Base-by-base conservation (phyloP, 1,140 invertebrate species). In the Stratiolaelaps scimitus region DNA sequence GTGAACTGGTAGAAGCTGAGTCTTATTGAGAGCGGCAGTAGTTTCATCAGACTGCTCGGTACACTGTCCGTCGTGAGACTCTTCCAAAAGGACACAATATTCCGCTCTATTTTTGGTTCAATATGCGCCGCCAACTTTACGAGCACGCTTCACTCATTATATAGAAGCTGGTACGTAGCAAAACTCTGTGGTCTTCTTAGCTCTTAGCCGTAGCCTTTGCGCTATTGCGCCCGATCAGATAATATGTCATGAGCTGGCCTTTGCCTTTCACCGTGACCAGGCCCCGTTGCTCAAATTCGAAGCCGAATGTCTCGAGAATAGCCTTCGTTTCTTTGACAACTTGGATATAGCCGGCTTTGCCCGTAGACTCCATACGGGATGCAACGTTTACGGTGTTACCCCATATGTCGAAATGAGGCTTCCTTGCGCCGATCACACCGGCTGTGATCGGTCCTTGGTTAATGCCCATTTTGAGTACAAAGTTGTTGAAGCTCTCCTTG, bases 311-410 rank as follows among this genome's bases (percentile, higher is more conserved):
- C 72, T 89, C 81, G 1, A 94, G 78, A 69, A 94, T 92, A 67
- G 83, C 79, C 69, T 85, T 85, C 0, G 90, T 94, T 74, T 94
- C 91, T 74, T 92, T 87, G 0, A 90, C 92, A 15, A 94, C 89
- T 89, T 92, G 70, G 71, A 96, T 92, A 69, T 85, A 88, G 7
- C 89, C 90, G 67, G 90, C 87, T 80, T 92, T 92, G 28, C 93
- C 92, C 0, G 92, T 95, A 73, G 88, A 92, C 74, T 96, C 92
- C 91, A 97, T 95, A 65, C 92, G 80, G 0, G 88, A 92, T 2
- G 92, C 91, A 0, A 95, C 90, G 74, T 96, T 96, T 0, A 95
- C 92, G 0, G 91, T 91, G 73, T 95, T 94, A 0, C 91, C 89
- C 77, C 77, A 78, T 73, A 95, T 94, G 72, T 94, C 92, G 74